A percentile compares a stretch with the other conserved stretches of the same genome.
phyloP scores from a whole-genome alignment of 1,140 invertebrate species.

The Triops longicaudatus region DNA sequence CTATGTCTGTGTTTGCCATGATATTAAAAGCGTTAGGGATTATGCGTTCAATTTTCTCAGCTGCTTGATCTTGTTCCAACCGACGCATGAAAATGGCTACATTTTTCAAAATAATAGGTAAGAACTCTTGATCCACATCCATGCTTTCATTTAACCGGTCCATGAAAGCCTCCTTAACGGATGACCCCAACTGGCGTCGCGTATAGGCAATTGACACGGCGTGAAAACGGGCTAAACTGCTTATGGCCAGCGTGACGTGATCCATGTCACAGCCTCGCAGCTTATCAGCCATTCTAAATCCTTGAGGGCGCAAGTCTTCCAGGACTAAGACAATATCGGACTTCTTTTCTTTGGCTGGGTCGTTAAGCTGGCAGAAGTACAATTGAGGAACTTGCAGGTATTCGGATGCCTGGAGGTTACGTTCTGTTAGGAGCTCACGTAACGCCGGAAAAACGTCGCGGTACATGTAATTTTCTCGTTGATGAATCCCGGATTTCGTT shows the following conservation, averaged over 20 bases:
- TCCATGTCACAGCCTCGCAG: constrained; percentile 25
- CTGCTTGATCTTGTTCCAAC: neutral
- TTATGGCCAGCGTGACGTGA: constrained; percentile 19
- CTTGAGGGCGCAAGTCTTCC: constrained; percentile 20
- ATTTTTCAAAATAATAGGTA: neutral
- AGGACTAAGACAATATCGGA: constrained; percentile 23
- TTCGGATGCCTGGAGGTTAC: neutral
- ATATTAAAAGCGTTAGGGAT: neutral
- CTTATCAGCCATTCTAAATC: constrained; percentile 26
- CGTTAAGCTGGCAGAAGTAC: neutral
- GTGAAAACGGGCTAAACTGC: constrained; percentile 24
- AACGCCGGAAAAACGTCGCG: neutral
- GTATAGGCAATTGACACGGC: neutral
- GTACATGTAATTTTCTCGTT: constrained; percentile 4
- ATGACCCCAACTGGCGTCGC: neutral
- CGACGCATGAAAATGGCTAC: neutral
- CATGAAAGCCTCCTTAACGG: neutral
- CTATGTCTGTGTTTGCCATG: neutral
- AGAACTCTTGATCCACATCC: neutral
- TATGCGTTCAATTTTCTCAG: neutral
- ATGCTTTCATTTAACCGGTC: neutral
- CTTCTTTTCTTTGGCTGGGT: constrained; percentile 11
- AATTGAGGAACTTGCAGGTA: neutral
- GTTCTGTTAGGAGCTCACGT: neutral
- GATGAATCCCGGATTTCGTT: neutral